Evolutionary conservation across 2,113 vertebrate species (phyloP).

Genomic region (Stomatorhinus ivindoensis): DNA sequence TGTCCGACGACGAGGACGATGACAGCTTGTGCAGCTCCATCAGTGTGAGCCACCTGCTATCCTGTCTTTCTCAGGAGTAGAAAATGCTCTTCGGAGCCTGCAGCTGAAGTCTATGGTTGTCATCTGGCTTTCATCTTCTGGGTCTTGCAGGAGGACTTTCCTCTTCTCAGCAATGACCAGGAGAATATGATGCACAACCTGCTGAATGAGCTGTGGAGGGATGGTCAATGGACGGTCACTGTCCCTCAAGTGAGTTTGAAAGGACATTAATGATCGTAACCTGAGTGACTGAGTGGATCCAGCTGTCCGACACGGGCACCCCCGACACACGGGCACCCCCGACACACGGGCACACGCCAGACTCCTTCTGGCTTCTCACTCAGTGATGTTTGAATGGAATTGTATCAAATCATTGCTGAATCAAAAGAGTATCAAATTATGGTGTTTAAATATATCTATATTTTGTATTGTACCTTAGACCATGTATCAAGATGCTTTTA

Average conservation of each 20-base stretch:
- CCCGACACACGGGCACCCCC: not conserved
- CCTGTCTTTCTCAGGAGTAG: not conserved
- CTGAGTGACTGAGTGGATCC: not conserved
- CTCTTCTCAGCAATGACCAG: conserved; percentile 41
- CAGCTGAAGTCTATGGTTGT: not conserved
- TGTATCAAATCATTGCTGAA: not conserved
- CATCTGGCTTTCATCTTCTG: conserved; percentile 19
- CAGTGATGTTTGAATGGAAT: not conserved
- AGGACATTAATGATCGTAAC: not conserved
- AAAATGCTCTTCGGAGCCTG: not conserved
- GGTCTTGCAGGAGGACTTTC: conserved; percentile 47
- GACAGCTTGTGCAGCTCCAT: conserved; percentile 39
- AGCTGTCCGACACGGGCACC: not conserved
- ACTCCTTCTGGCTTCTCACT: not conserved
- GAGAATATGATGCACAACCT: conserved; percentile 62
- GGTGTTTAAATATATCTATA: not conserved
- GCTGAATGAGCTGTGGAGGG: conserved; percentile 64
- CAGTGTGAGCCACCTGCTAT: conserved; percentile 35
- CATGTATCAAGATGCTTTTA: not conserved
- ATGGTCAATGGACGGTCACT: conserved; percentile 55
- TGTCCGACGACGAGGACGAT: conserved; percentile 21
- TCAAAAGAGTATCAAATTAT: not conserved
- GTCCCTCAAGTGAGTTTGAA: conserved; percentile 53
- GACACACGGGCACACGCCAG: not conserved
- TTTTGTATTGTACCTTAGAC: not conserved